Evolutionary conservation across 2,888 invertebrate genomes (phyloP).

Genomic region (Amaurobius ferox): DNA sequence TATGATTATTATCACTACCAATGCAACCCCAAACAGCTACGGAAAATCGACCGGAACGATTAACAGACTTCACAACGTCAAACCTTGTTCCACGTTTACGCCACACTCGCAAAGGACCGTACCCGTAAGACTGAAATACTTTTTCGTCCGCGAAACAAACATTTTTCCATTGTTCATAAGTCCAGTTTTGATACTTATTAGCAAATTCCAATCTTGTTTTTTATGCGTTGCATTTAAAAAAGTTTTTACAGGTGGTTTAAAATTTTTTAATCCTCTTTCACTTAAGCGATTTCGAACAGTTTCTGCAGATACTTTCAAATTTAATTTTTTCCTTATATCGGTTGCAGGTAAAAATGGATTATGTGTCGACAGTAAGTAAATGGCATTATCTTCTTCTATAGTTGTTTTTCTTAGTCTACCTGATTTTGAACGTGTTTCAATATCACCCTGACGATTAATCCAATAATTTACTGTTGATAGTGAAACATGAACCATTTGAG

Average conservation of each 20-base stretch:
- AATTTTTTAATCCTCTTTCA: slow-evolving; percentile 23
- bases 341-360: slow-evolving; percentile 34
- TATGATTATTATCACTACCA: too few species aligned
- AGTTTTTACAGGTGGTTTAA: slow-evolving; percentile 2
- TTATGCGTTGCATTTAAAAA: slow-evolving; percentile 10
- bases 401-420: slow-evolving; percentile 31
- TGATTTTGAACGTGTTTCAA: slow-evolving; percentile 14
- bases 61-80: not conserved
- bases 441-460: slow-evolving; percentile 2
- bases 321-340: not conserved
- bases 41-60: not conserved
- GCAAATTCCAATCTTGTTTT: slow-evolving; percentile 34
- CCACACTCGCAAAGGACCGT: slow-evolving; percentile 21
- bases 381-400: not conserved
- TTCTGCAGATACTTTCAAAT: slow-evolving; percentile 1
- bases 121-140: slow-evolving; percentile 21
- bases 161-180: slow-evolving; percentile 5
- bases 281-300: slow-evolving; percentile 25
- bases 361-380: slow-evolving; percentile 8
- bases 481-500: not conserved
- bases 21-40: slow-evolving; percentile 37
- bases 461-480: slow-evolving; percentile 24
- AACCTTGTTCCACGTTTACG: slow-evolving; percentile 9
- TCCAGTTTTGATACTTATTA: not conserved
- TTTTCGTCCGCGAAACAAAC: slow-evolving; percentile 38